A percentile compares a stretch with the other conserved stretches of the same genome.
phyloP scores from a whole-genome alignment of 2,113 vertebrate species.

The Megaleporinus macrocephalus region DNA sequence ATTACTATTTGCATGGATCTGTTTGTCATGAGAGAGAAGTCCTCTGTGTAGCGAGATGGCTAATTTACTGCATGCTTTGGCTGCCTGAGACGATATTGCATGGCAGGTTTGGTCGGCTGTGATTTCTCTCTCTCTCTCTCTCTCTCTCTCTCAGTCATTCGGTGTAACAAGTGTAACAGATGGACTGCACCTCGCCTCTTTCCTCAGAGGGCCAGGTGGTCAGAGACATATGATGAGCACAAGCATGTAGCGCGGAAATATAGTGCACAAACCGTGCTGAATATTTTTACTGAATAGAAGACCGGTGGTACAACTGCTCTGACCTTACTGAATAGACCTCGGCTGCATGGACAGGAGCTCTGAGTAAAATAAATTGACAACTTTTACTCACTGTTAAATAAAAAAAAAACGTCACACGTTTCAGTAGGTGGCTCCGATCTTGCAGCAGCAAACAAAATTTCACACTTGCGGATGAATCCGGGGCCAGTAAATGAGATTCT shows the following conservation, averaged over 20 bases:
- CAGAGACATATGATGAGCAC: slow-evolving; percentile 25
- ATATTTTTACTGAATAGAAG: slow-evolving; percentile 38
- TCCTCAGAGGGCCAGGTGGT: slow-evolving; percentile 14
- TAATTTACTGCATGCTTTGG: slow-evolving; percentile 23
- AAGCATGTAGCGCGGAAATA: neutral
- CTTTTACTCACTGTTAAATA: neutral
- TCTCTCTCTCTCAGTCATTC: neutral
- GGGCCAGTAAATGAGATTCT: neutral
- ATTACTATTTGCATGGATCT: slow-evolving; percentile 3
- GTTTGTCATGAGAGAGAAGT: slow-evolving; percentile 12
- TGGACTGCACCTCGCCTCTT: slow-evolving; percentile 5
- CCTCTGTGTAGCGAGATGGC: neutral
- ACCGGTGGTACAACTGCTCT: neutral
- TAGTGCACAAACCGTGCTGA: neutral
- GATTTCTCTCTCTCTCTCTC: neutral
- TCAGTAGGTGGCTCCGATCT: neutral
- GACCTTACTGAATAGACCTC: too few species aligned
- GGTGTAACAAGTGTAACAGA: slow-evolving; percentile 29
- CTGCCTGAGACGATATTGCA: neutral
- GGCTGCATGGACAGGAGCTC: neutral
- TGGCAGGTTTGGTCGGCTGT: neutral
- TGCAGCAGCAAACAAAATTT: slow-evolving; percentile 8
- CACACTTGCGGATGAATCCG: neutral
- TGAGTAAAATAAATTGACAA: neutral
- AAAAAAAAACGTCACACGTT: neutral